These are phyloP conservation scores for Leptoteleia sp. DNA, from an alignment of 1,140 invertebrate species.

Conservation along the genomic window DNA sequence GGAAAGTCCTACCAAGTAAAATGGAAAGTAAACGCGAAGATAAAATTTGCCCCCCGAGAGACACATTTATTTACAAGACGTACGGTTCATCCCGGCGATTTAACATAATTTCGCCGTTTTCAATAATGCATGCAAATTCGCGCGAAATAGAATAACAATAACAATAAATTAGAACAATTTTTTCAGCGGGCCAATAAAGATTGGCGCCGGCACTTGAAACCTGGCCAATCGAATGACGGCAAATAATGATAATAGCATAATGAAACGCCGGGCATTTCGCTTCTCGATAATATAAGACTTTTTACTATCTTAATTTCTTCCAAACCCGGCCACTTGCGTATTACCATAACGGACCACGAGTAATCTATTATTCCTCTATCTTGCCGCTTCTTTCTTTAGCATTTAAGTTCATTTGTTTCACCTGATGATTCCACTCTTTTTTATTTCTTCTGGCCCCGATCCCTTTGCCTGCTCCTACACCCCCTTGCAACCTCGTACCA, in stretches of 20 bases:
- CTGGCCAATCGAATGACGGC: slow-evolving; percentile 56
- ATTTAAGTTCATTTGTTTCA: slow-evolving; percentile 65
- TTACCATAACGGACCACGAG: slow-evolving; percentile 73
- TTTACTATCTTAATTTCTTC: slow-evolving; percentile 73
- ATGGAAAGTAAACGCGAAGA: slow-evolving; percentile 36
- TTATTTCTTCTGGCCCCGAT: slow-evolving; percentile 26
- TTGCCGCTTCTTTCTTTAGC: slow-evolving; percentile 31
- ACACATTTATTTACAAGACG: slow-evolving; percentile 32
- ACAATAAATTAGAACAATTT: slow-evolving; percentile 40
- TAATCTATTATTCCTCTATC: slow-evolving; percentile 73
- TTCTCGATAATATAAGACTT: slow-evolving; percentile 66
- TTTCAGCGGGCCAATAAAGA: slow-evolving; percentile 30
- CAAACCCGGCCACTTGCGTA: slow-evolving; percentile 51
- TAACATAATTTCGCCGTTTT: slow-evolving; percentile 56
- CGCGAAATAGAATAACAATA: slow-evolving; percentile 49
- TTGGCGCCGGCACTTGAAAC: slow-evolving; percentile 47
- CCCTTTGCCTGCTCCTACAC: not conserved
- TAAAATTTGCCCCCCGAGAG: slow-evolving; percentile 37
- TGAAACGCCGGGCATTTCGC: slow-evolving; percentile 60
- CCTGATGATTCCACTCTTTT: slow-evolving; percentile 59
- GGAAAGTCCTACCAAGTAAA: slow-evolving; percentile 53
- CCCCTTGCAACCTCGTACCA: slow-evolving; percentile 13
- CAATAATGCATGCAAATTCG: slow-evolving; percentile 42
- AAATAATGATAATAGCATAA: slow-evolving; percentile 64
- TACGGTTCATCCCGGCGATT: not conserved